These are phyloP conservation scores for Rhodophaea formosa DNA, from an alignment of 2,888 invertebrate species.

Conservation along the genomic window DNA sequence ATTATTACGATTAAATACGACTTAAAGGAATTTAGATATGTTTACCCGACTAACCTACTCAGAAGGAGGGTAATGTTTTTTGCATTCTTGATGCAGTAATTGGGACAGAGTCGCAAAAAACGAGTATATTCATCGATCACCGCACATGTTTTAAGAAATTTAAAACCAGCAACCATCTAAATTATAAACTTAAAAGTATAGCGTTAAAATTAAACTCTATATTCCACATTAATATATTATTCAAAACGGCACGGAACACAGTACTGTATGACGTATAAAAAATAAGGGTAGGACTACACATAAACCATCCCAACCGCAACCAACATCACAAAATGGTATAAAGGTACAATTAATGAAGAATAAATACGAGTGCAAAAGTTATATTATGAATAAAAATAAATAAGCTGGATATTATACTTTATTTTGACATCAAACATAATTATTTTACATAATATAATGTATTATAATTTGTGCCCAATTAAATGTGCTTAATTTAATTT, in stretches of 20 bases:
- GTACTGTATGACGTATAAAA: conserved; percentile 24
- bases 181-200: neutral
- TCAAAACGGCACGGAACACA: conserved; percentile 21
- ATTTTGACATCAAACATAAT: too few species aligned
- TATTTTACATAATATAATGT: too few species aligned
- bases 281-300: conserved; percentile 38
- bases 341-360: conserved; percentile 38
- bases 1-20: too few species aligned
- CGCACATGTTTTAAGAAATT: neutral
- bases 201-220: conserved; percentile 1
- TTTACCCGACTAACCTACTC: too few species aligned
- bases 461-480: too few species aligned
- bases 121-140: too few species aligned
- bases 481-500: too few species aligned
- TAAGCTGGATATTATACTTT: too few species aligned
- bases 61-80: too few species aligned
- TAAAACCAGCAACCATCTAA: neutral
- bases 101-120: too few species aligned
- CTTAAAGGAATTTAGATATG: too few species aligned
- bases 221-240: conserved; percentile 12
- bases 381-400: neutral
- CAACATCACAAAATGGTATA: conserved; percentile 57
- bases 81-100: too few species aligned
- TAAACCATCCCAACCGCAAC: conserved; percentile 76
- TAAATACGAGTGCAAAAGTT: conserved; percentile 43